Conservation (phyloP, 2,888 invertebrate genomes). For the Ethmia dodecea region DNA sequence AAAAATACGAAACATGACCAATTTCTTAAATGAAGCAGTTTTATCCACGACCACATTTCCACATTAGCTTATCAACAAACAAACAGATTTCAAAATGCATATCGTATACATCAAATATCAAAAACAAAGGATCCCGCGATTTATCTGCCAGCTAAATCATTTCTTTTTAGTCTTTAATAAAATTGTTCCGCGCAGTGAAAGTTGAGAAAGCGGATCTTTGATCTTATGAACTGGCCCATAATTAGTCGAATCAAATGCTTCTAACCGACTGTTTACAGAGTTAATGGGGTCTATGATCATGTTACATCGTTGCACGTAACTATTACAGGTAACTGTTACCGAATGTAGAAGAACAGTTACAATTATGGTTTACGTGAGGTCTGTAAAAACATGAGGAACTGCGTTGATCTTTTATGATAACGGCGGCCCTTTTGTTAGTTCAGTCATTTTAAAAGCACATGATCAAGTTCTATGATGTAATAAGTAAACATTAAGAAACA, state of each 20-base stretch:
- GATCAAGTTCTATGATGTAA: too few relatives aligned
- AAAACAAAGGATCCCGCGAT: conserved; percentile 20
- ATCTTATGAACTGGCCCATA: conserved; percentile 25
- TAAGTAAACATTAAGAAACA: too few relatives aligned
- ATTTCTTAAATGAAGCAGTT: too few relatives aligned
- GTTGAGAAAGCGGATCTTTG: conserved; percentile 20
- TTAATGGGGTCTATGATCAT: neutral
- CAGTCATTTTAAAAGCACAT: too few relatives aligned
- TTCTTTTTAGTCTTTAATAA: conserved; percentile 7
- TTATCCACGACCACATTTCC: neutral
- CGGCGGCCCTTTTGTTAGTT: too few relatives aligned
- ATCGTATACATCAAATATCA: conserved; percentile 5
- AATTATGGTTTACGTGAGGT: too few relatives aligned
- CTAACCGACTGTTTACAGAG: neutral
- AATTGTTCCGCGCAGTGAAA: conserved; percentile 19
- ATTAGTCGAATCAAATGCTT: conserved; percentile 16
- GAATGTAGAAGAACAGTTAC: too few relatives aligned
- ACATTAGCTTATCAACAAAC: neutral
- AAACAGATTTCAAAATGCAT: neutral
- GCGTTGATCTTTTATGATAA: too few relatives aligned
- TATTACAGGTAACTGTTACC: too few relatives aligned
- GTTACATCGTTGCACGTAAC: too few relatives aligned
- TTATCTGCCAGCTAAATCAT: conserved; percentile 18
- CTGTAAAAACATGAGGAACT: too few relatives aligned
- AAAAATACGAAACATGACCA: too few relatives aligned